Evolutionary conservation across 2,888 invertebrate genomes (phyloP), one percentile per base, ranked within the genome.

Genomic region (Ormyrus pomaceus): DNA sequence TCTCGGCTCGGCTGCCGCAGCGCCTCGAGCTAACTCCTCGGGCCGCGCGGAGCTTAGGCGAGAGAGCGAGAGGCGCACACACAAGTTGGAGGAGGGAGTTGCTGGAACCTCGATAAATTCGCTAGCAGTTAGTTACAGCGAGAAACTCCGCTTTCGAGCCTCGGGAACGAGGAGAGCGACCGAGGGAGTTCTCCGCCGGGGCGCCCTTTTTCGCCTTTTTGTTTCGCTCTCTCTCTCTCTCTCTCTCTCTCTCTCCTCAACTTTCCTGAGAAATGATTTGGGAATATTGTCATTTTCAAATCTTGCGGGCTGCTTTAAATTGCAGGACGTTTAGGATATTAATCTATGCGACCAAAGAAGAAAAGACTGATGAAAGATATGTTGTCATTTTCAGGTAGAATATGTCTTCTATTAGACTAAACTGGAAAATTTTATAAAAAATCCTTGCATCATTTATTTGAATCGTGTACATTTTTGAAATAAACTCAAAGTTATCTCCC

Each of bases 101-200:
- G 19, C 85, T 83, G 86, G 86, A 85, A 86, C 87, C 87, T 86
- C 87, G 87, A 88, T 89, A 89, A 89, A 89, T 89, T 89, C 86
- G 86, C 87, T 85, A 87, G 87, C 87, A 87, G 88, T 89, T 89
- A 87, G 88, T 88, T 87, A 86, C 86, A 83, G 85, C 86, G 87
- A 88, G 87, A 87, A 88, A 88, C 86, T 87, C 86, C 81, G 80
- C 66, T 69, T 75, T 55, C 68, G 50, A 51, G 65, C 48, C 68
- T 59, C 19, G 19, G 19, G 19, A 19, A 19, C 19, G 19, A 19
- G 19, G 19, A 19, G 1, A 19, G 19, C 19, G 19, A 19, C 19
- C 19, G 19, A 2, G 19, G 19, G 19, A 19, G 19, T 19, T 19
- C 19, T 19, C 19, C 19, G 19, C 19, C 19, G 19, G 19, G 19